phyloP scores from a whole-genome alignment of 2,113 vertebrate genomes.

The Peromyscus californicus region DNA sequence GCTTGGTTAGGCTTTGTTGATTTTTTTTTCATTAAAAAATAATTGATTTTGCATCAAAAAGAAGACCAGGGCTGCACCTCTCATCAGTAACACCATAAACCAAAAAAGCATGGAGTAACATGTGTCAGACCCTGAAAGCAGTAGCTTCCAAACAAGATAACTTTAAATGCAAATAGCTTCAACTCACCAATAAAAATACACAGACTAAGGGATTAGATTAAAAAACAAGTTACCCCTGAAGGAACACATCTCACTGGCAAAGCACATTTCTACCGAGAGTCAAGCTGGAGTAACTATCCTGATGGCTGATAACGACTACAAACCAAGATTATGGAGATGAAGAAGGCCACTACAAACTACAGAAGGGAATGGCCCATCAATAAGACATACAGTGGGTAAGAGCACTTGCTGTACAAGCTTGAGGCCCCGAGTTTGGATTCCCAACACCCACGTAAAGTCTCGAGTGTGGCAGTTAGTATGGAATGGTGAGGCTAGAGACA shows the following conservation, averaged over 20 bases:
- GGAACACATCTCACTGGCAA: background rate
- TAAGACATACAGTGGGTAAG: background rate
- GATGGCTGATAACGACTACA: background rate
- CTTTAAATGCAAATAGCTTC: background rate
- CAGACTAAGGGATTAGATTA: background rate
- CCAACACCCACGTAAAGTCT: no score
- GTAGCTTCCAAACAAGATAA: background rate
- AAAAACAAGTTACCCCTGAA: background rate
- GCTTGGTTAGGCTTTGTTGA: background rate
- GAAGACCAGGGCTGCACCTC: background rate
- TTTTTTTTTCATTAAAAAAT: background rate
- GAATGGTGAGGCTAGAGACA: background rate
- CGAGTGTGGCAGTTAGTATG: no score
- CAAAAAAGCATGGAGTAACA: background rate
- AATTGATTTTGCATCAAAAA: background rate
- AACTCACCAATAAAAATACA: background rate
- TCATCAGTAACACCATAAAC: background rate
- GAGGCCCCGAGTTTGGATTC: no score
- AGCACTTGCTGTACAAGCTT: background rate
- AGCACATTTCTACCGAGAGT: background rate
- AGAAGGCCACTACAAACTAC: background rate
- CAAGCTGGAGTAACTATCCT: background rate
- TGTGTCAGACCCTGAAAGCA: background rate
- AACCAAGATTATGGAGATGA: background rate
- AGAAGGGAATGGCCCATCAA: background rate